Percentiles rank a stretch among this genome's conserved stretches.
These are phyloP conservation scores for Macaca fascicularis DNA, from an alignment of 2,113 vertebrate genomes.

Conservation along the genomic window T2T-MFA8v1.1 NC_088377.1:73977501-73978000, in stretches of 20 bases:
- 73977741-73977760: background rate
- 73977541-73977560: background rate
- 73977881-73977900: too few species aligned
- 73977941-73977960: too few species aligned
- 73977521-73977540: background rate
- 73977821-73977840: background rate
- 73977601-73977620: background rate
- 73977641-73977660: background rate
- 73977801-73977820: background rate
- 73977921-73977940: too few species aligned
- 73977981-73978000: too few species aligned
- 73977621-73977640: too few species aligned
- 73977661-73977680: background rate
- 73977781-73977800: background rate
- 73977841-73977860: background rate
- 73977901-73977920: too few species aligned
- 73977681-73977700: too few species aligned
- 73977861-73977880: background rate
- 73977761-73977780: background rate
- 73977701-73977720: too few species aligned
- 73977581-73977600: background rate
- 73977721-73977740: background rate
- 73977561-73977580: background rate
- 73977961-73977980: too few species aligned
- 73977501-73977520: background rate